Base-by-base conservation (phyloP, 2,113 vertebrate genomes). In the Xiphophorus maculatus region DNA sequence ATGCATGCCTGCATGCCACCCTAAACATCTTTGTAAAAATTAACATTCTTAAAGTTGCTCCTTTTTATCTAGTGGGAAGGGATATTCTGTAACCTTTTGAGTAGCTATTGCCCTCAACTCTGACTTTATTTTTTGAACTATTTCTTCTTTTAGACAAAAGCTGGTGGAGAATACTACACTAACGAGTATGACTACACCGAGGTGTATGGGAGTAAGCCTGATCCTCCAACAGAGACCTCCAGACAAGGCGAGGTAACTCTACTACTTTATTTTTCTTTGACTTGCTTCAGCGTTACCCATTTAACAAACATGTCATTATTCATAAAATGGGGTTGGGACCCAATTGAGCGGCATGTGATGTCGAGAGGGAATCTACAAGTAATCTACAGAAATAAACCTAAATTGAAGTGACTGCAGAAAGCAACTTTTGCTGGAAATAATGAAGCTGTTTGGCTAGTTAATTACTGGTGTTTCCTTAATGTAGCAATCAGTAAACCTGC, bases 241-340 rank as follows among this genome's bases (percentile, higher is more conserved):
- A 92, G 90, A 91, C 70, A 93, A 69, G 95, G 95, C 79, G 91
- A 95, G 97, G 96, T 97, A 96, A 95, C 62, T 28, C 70, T 81
- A 66, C 68, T 69, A 58, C 22, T 58, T 58, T 58, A 9, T 11
- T 10, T 25, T 58, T 58, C 22, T 58, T 58, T 17, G 8, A 17
- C 25, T 25, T 58, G 51, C 2, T 58, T 58, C 22, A 58, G 10
- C 10, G 22, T 25, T 58, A 58, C 10, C 22, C 10, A 9, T 58
- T 58, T 58, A 58, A 25, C 25, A 25, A 58, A n/a, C 19, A 58
- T n/a, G 51, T 58, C 9, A 58, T 58, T 58, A 25, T 58, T n/a
- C 7, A 14, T 44, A 48, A 48, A 19, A 5, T 48, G 17, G 17
- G 4, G 14, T 58, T 58, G 51, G 25, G 51, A 58, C 51, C 19